Base-by-base conservation (phyloP, 1,140 invertebrate genomes). In the Drosophila suzukii region DNA sequence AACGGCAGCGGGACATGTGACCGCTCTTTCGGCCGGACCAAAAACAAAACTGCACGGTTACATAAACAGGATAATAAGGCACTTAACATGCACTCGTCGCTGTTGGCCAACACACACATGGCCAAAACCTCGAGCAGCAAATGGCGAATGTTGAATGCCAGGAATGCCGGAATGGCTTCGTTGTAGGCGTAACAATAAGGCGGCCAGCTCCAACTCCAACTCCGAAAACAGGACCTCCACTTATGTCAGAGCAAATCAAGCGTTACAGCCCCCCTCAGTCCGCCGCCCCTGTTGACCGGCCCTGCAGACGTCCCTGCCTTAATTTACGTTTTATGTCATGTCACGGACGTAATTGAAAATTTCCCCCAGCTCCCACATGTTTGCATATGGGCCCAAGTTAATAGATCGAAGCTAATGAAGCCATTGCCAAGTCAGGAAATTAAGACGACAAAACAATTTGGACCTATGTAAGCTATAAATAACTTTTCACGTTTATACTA, bases 321-420 rank as follows among this genome's bases (percentile, higher is more conserved):
- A 84, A 90, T 89, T 89, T 89, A 89, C 75, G 85, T 81, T 83
- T 89, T 88, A 83, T 88, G 84, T 84, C 84, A 84, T 81, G 85
- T 84, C 85, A 89, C 75, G 75, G 76, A 71, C 81, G 75, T 85
- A 90, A 82, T 82, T 90, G 85, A 90, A 89, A 90, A 79, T 79
- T 77, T 72, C 20, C 60, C 39, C 49, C 44, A 41, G 30, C 41
- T 36, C 20, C 30, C 27, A 39, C 41, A 66, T 53, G 49, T 46
- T 41, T 60, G 70, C 71, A 43, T 71, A 24, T 34, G 65, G 60
- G 30, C 43, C n/a, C 13, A 53, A 60, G 39, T 17, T 32, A 53
- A 53, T 71, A 34, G 24, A 54, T 68, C 65, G 65, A 66, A 68
- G 65, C 47, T 68, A 68, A 68, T 68, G 61, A 68, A 68, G 65